A percentile compares a stretch with the other conserved stretches of the same genome.
Evolutionary conservation across 2,797 vertebrate species (phyloP).

Genomic region (Limnodromus scolopaceus): DNA sequence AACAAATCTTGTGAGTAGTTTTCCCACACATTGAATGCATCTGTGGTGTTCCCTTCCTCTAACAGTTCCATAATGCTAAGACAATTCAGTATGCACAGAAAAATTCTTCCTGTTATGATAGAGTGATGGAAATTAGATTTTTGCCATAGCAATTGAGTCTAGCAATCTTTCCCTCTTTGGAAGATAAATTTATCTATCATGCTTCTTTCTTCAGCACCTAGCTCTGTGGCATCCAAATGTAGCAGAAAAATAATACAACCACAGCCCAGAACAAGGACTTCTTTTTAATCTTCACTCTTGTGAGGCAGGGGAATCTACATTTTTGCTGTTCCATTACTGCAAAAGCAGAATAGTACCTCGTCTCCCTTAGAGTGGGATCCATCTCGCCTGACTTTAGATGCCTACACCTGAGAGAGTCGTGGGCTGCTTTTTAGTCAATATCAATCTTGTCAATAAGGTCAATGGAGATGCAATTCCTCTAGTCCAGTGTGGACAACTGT

Average conservation of each 20-base stretch:
- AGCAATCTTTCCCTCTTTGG: slow-evolving; percentile 8
- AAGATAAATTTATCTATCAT: neutral
- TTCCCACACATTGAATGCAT: neutral
- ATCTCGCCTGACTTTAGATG: neutral
- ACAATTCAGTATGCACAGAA: neutral
- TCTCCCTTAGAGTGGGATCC: neutral
- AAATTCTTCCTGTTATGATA: neutral
- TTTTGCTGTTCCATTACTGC: neutral
- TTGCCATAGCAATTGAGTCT: neutral
- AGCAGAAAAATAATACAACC: neutral
- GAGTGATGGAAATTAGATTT: slow-evolving; percentile 11
- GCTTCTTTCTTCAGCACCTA: neutral
- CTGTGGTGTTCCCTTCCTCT: neutral
- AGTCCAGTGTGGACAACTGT: neutral
- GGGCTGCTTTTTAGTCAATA: neutral
- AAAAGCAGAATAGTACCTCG: neutral
- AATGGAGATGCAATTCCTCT: neutral
- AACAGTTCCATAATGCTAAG: neutral
- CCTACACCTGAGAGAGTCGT: neutral
- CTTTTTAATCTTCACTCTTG: neutral
- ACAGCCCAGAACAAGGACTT: neutral
- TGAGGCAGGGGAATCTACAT: neutral
- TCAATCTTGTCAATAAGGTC: neutral
- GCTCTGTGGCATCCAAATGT: neutral
- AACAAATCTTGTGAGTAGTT: slow-evolving; percentile 25